A percentile compares a stretch with the other conserved stretches of the same genome.
phyloP scores from a whole-genome alignment of 2,888 invertebrate genomes.

The Macrosoma leucophasiata region DNA sequence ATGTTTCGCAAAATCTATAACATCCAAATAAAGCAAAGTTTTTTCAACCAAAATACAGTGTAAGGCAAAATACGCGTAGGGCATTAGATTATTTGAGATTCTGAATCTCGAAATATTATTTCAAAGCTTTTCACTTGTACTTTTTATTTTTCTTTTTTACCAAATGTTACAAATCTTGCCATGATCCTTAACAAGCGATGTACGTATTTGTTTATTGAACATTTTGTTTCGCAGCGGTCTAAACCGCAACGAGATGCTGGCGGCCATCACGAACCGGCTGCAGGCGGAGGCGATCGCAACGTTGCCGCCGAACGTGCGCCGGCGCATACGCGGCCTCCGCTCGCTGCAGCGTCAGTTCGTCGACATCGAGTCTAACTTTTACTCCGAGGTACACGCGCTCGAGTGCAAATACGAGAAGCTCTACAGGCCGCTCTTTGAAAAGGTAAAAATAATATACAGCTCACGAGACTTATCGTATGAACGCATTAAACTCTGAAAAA shows the following conservation, averaged over 20 bases:
- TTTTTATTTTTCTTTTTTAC: too few relatives aligned
- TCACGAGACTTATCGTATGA: too few relatives aligned
- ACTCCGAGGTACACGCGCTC: slow-evolving; percentile 93
- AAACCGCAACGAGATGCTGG: slow-evolving; percentile 74
- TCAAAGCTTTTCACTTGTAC: too few relatives aligned
- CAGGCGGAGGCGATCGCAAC: slow-evolving; percentile 77
- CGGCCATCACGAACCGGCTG: slow-evolving; percentile 75
- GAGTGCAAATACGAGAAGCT: slow-evolving; percentile 92
- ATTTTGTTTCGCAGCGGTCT: slow-evolving; percentile 41
- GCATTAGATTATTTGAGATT: too few relatives aligned
- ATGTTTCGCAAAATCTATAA: too few relatives aligned
- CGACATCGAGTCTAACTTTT: slow-evolving; percentile 93
- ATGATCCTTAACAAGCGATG: too few relatives aligned
- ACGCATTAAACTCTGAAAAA: too few relatives aligned
- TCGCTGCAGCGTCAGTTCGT: slow-evolving; percentile 89
- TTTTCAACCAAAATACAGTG: too few relatives aligned
- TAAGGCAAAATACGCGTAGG: too few relatives aligned
- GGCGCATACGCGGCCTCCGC: slow-evolving; percentile 89
- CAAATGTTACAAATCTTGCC: background rate
- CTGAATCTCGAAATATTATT: too few relatives aligned
- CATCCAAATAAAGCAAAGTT: too few relatives aligned
- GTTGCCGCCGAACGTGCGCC: slow-evolving; percentile 84
- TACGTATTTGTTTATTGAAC: background rate
- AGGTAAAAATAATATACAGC: too few relatives aligned
- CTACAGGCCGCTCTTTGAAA: slow-evolving; percentile 86